These are phyloP conservation scores for Helostoma temminkii DNA, from an alignment of 2,797 vertebrate genomes.

Conservation along the genomic window DNA sequence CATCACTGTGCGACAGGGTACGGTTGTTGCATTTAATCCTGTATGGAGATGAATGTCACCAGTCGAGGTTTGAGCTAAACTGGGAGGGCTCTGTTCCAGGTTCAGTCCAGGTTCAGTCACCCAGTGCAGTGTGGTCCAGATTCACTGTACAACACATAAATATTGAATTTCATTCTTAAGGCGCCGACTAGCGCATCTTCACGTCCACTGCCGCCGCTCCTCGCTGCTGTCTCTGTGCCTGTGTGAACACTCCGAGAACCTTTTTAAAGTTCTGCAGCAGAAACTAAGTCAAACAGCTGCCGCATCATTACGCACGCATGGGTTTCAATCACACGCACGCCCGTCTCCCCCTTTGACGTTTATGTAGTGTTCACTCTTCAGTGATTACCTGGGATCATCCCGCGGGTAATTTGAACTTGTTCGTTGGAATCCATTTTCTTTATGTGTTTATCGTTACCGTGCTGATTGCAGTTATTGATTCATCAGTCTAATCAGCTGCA, in stretches of 20 bases:
- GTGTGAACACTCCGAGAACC: slow-evolving; percentile 3
- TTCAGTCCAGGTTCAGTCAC: slow-evolving; percentile 12
- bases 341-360: slow-evolving; percentile 4
- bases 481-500: slow-evolving; percentile 70
- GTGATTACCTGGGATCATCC: slow-evolving; percentile 52
- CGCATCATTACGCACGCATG: not conserved
- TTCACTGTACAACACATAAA: not conserved
- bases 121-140: too few species aligned
- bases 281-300: not conserved
- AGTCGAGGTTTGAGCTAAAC: slow-evolving; percentile 6
- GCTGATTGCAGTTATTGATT: slow-evolving; percentile 80
- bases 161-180: slow-evolving; percentile 64
- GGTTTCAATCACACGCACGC: slow-evolving; percentile 23
- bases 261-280: slow-evolving; percentile 31
- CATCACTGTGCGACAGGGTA: not conserved
- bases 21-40: not conserved
- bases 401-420: slow-evolving; percentile 53
- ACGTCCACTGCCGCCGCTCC: slow-evolving; percentile 50
- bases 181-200: slow-evolving; percentile 80
- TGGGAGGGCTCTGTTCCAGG: slow-evolving; percentile 12
- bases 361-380: slow-evolving; percentile 21
- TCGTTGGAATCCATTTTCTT: slow-evolving; percentile 61
- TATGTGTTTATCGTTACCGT: slow-evolving; percentile 70
- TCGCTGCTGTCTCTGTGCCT: not conserved
- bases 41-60: not conserved